Conservation (phyloP, 2,797 vertebrate genomes). For the Acrossocheilus wenchowensis region DNA sequence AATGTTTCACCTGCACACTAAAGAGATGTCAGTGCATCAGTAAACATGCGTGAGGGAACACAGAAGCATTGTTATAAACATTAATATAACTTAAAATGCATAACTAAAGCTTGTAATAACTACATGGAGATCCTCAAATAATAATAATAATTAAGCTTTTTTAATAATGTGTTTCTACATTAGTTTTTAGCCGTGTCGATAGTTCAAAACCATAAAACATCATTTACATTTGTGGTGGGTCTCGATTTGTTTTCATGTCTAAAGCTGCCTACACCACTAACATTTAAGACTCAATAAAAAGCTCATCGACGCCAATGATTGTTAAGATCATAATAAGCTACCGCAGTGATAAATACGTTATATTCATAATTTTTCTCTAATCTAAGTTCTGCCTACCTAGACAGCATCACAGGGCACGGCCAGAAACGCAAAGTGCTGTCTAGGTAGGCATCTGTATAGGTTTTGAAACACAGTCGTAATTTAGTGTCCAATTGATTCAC, state of each 20-base stretch:
- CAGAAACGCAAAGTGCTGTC: not conserved
- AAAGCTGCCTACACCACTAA: not conserved
- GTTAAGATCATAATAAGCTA: not conserved
- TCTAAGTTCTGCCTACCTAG: too few species aligned
- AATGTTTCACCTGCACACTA: conserved; percentile 1
- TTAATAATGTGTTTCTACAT: not conserved
- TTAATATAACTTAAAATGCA: not conserved
- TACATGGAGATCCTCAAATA: not conserved
- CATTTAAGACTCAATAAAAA: not conserved
- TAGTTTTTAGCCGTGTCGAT: not conserved
- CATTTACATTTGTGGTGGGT: not conserved
- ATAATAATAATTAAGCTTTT: not conserved
- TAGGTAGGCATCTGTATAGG: not conserved
- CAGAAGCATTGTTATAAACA: not conserved
- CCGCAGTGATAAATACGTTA: not conserved
- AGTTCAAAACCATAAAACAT: not conserved
- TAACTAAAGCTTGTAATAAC: not conserved
- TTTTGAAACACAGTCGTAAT: not conserved
- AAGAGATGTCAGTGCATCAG: not conserved
- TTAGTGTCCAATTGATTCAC: not conserved
- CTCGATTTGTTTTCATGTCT: not conserved
- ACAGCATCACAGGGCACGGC: not conserved
- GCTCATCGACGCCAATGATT: not conserved
- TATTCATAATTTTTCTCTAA: not conserved
- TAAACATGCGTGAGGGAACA: not conserved